A percentile compares a stretch with the other conserved stretches of the same genome.
These are phyloP conservation scores for Zaprionus davidi DNA, from an alignment of 1,140 invertebrate genomes.

Conservation along the genomic window DNA sequence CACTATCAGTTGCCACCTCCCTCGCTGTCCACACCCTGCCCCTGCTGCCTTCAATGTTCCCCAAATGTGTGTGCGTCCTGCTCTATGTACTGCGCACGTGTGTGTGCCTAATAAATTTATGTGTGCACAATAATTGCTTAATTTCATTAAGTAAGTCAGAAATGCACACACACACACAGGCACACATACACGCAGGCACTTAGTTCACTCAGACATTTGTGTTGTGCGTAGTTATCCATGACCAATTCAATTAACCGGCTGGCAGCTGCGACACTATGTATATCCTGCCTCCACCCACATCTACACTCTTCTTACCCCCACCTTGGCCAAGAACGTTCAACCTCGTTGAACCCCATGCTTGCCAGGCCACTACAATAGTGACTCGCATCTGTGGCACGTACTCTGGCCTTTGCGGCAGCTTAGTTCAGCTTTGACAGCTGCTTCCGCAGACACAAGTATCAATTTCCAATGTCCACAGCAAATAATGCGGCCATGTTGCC, in stretches of 20 bases:
- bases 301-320: no score
- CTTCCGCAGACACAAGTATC: conserved; percentile 43
- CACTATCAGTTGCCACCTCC: neutral
- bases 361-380: neutral
- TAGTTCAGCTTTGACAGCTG: conserved; percentile 46
- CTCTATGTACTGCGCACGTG: neutral
- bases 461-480: conserved; percentile 40
- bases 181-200: conserved; percentile 16
- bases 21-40: neutral
- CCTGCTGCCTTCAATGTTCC: neutral
- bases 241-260: conserved; percentile 73
- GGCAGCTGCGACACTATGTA: conserved; percentile 52
- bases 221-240: conserved; percentile 57
- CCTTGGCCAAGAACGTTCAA: neutral
- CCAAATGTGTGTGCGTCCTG: no score
- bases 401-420: conserved; percentile 31
- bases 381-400: conserved; percentile 12
- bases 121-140: conserved; percentile 72
- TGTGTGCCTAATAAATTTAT: conserved; percentile 67
- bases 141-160: conserved; percentile 76
- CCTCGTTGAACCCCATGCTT: neutral
- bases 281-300: neutral
- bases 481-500: conserved; percentile 23
- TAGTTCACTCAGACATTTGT: conserved; percentile 14
- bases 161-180: conserved; percentile 32